phyloP scores from a whole-genome alignment of 1,140 invertebrate genomes.

The Brachionus manjavacas region DNA sequence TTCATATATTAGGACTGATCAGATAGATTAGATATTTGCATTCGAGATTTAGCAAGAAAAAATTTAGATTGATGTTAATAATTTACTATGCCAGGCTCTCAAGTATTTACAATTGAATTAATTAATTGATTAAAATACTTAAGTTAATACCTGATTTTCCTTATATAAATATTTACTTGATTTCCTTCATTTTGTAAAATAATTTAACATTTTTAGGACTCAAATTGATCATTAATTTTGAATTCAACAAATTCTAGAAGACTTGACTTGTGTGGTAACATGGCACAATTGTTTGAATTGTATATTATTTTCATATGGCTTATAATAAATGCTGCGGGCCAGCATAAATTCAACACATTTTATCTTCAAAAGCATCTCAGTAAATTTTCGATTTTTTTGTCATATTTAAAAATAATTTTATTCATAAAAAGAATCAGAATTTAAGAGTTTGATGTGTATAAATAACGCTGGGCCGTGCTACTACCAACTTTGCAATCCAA shows the following conservation, averaged over 20 bases:
- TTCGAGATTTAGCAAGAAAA: neutral
- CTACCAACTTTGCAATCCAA: neutral
- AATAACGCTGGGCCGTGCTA: neutral
- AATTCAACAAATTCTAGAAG: neutral
- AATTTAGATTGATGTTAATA: neutral
- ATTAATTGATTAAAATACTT: constrained; percentile 39
- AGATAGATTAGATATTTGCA: neutral
- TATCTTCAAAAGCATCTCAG: neutral
- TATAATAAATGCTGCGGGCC: neutral
- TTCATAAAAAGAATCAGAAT: neutral
- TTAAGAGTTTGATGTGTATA: neutral
- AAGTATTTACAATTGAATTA: constrained; percentile 17
- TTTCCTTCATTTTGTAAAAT: neutral
- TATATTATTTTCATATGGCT: neutral
- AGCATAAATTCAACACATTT: neutral
- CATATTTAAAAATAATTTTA: neutral
- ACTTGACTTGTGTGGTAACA: neutral
- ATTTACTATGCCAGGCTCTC: neutral
- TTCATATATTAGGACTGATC: neutral
- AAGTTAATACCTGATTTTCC: constrained; percentile 35
- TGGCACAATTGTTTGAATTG: neutral
- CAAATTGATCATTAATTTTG: neutral
- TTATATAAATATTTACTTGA: constrained; percentile 23
- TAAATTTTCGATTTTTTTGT: neutral
- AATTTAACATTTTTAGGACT: neutral